Base-by-base conservation (phyloP, 2,888 invertebrate genomes). In the Eumerus sabulonum region DNA sequence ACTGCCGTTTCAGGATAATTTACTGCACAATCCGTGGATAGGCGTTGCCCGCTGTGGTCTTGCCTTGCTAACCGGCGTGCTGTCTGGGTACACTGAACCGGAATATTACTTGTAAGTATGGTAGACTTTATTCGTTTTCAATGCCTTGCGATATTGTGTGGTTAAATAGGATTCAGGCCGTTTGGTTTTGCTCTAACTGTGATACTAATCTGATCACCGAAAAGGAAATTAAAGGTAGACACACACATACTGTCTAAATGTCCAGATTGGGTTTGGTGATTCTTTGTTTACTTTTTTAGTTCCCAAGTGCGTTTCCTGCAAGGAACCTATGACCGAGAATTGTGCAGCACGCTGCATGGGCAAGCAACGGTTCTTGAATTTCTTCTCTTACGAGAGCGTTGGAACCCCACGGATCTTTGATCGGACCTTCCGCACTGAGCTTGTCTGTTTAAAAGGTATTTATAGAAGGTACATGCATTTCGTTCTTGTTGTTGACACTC, bases 121-220 rank as follows among this genome's bases (percentile, higher is more conserved):
- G 9, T 1, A 1, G 1, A 1, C 5, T 7, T 19, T 3, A 40
- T 40, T 14, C 14, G 1, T 38, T 36, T n/a, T 16, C 0, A 27
- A n/a, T 7, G 16, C 3, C 12, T 11, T 5, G 47, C 4, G 11
- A 0, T 5, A 9, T 9, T 14, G 9, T 18, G 4, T 18, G 3
- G 2, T 1, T 36, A 18, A 5, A 9, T 54, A 88, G 88, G 1
- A 66, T 88, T 36, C 88, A 88, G 82, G 85, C 88, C n/a, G 84
- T 85, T 74, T 88, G 88, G 88, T 87, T 84, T 70, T 88, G 88
- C 63, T 72, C 84, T 4, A 83, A 82, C 9, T 88, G 88, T 60
- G 63, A 84, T 48, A 82, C 86, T 13, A 85, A 88, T 82, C 85
- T 82, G 45, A 84, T 87, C 50, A 82, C 82, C 9, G 82, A 83